These are phyloP conservation scores for Melanostigma gelatinosum DNA, from an alignment of 2,113 vertebrate genomes.

Conservation along the genomic window DNA sequence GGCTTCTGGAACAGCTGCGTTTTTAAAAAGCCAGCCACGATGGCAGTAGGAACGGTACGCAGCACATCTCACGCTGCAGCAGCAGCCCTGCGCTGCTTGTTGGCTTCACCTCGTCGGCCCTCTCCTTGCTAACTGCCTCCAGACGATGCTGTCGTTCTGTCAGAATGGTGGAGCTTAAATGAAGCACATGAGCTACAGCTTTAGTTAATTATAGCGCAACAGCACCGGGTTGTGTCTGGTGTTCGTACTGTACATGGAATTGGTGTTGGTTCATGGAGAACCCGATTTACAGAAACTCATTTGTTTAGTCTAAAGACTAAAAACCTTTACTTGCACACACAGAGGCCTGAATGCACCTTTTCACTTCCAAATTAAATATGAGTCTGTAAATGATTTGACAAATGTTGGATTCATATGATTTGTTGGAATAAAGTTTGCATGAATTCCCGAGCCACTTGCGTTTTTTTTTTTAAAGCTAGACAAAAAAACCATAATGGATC, in stretches of 20 bases:
- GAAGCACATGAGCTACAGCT: neutral
- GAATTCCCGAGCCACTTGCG: neutral
- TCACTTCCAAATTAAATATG: neutral
- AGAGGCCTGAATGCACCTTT: neutral
- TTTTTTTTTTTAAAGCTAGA: neutral
- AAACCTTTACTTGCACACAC: neutral
- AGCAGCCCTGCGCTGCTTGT: constrained; percentile 12
- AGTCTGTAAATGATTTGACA: neutral
- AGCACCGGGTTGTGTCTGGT: neutral
- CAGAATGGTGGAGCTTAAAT: neutral
- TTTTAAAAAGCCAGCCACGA: constrained; percentile 50
- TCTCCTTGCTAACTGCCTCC: constrained; percentile 14
- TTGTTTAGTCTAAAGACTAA: neutral
- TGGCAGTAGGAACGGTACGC: constrained; percentile 29
- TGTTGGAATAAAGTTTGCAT: neutral
- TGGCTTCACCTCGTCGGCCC: constrained; percentile 22
- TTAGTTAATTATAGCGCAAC: neutral
- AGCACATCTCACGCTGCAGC: constrained; percentile 22
- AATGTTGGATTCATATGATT: neutral
- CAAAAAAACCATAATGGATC: neutral
- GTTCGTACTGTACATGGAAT: neutral
- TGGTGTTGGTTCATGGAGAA: neutral
- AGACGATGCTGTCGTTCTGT: constrained; percentile 19
- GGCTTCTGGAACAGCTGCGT: constrained; percentile 64
- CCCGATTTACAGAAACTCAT: neutral